phyloP scores from a whole-genome alignment of 2,888 invertebrate genomes.

The Dorcus parallelipipedus region DNA sequence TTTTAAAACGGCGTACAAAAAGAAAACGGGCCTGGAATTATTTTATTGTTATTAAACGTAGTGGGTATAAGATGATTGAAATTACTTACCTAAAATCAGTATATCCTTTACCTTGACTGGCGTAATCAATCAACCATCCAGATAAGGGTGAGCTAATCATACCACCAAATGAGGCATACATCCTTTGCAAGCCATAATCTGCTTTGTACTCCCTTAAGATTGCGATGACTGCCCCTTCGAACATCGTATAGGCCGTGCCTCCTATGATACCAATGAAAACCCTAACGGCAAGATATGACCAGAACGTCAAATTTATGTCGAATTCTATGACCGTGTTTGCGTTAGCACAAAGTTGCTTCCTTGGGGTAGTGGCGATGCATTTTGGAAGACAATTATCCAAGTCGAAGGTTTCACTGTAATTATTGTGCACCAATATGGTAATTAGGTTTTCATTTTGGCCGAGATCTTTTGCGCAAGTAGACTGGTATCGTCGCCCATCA shows the following conservation, averaged over 20 bases:
- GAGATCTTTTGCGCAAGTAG: slow-evolving; percentile 34
- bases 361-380: slow-evolving; percentile 58
- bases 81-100: slow-evolving; percentile 67
- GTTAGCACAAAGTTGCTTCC: slow-evolving; percentile 60
- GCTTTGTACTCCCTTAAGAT: slow-evolving; percentile 71
- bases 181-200: slow-evolving; percentile 73
- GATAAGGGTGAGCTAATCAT: slow-evolving; percentile 78
- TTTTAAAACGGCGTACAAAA: slow-evolving; percentile 69
- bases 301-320: slow-evolving; percentile 66
- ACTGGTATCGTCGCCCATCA: slow-evolving; percentile 20
- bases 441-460: slow-evolving; percentile 47
- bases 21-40: slow-evolving; percentile 66
- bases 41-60: too few species aligned
- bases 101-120: slow-evolving; percentile 65
- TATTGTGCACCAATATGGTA: slow-evolving; percentile 47
- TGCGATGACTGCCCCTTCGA: slow-evolving; percentile 75
- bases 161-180: slow-evolving; percentile 72
- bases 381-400: slow-evolving; percentile 56
- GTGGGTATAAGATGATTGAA: too few species aligned
- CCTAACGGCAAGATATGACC: slow-evolving; percentile 65
- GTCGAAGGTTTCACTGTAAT: slow-evolving; percentile 43
- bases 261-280: slow-evolving; percentile 65
- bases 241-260: slow-evolving; percentile 76
- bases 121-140: slow-evolving; percentile 70
- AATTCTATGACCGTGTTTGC: slow-evolving; percentile 57